Conservation (phyloP, 2,113 vertebrate genomes). For the Neotragus moschatus region DNA sequence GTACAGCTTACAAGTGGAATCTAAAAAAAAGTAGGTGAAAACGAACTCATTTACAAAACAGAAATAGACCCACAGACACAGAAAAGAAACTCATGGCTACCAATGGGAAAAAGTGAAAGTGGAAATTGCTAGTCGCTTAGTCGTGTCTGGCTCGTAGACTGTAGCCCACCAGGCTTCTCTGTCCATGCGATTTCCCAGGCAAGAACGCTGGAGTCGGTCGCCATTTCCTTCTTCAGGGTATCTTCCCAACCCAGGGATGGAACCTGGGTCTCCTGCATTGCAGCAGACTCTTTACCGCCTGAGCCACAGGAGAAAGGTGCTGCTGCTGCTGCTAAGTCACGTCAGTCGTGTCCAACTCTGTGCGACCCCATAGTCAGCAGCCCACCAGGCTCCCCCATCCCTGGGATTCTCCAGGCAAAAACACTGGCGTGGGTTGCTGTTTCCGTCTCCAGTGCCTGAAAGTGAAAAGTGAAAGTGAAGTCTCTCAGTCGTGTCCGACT, state of each 20-base stretch:
- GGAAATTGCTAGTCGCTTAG: background rate
- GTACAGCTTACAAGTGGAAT: background rate
- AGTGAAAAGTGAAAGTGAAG: too few relatives aligned
- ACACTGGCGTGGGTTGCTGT: too few relatives aligned
- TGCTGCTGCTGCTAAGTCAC: too few relatives aligned
- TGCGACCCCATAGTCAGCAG: too few relatives aligned
- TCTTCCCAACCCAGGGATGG: background rate
- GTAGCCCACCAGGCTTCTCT: background rate
- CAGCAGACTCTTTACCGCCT: rapidly evolving
- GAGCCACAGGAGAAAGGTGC: too few relatives aligned
- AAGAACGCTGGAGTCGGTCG: rapidly evolving
- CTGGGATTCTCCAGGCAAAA: too few relatives aligned
- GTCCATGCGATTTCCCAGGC: background rate
- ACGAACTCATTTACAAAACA: background rate
- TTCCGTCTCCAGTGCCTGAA: too few relatives aligned
- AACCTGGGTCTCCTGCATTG: background rate
- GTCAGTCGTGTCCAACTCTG: too few relatives aligned
- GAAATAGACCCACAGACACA: background rate
- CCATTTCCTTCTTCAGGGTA: background rate
- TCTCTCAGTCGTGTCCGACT: too few relatives aligned
- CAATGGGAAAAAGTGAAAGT: background rate
- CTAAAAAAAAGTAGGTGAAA: too few relatives aligned
- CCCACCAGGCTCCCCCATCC: too few relatives aligned
- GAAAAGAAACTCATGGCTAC: background rate
- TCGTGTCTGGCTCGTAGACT: background rate